Evolutionary conservation across 2,888 invertebrate species (phyloP), one percentile per base, ranked within the genome.

Genomic region (Drosophila borborema): DNA sequence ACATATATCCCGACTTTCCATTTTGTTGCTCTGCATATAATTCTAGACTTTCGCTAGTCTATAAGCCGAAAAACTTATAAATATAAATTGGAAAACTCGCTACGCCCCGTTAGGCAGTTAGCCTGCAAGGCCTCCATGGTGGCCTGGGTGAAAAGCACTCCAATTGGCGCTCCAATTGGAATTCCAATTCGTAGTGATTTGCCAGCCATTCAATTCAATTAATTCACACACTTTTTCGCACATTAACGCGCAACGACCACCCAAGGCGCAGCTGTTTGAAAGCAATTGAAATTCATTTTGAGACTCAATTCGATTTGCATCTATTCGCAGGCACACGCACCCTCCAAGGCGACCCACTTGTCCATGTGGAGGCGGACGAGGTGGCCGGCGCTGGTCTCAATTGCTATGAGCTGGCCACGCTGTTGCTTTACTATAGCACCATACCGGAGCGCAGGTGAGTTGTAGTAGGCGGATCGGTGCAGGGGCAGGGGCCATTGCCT

Each of bases 341-440:
- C 93, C 91, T 94, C 55, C 94, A 94, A 80, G 96, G 95, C 88
- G 94, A 95, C 91, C 95, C 95, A 71, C 94, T 96, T 77, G 94
- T 96, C 74, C 94, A 95, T 75, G 95, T 96, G 88, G 95, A 95
- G 88, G 95, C 95, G 64, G 94, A 94, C 83, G 94, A 94, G 90
- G 94, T 95, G 82, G 93, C 93, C 66, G 92, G 94, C 88, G 94
- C 95, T 74, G 94, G 94, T 72, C 93, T 95, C 69, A 95, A 95
- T 81, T 95, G 95, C 91, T 94, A 95, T 86, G 96, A 96, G 93
- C 94, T 96, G 80, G 95, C 96, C 72, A 95, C 95, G 80, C 94
- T 96, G 78, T 93, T 96, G 77, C 94, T 96, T 91, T 96, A 96
- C 94, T 96, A 96, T 93, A 94, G 95, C 80, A 95, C 96, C 77